These are phyloP conservation scores for Centropyge bicolor DNA, from an alignment of 2,797 vertebrate genomes.

Conservation along the genomic window DNA sequence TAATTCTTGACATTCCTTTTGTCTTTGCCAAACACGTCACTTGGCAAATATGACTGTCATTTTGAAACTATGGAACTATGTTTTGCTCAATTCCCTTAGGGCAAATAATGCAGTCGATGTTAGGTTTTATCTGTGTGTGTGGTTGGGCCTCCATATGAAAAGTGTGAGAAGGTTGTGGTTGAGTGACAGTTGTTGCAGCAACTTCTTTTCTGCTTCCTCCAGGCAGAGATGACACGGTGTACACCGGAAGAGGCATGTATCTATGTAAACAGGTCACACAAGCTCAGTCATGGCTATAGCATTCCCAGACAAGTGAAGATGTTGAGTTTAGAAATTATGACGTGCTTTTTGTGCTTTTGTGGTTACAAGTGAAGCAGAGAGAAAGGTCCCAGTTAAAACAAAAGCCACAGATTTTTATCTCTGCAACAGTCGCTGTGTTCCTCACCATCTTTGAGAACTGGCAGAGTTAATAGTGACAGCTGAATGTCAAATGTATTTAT, in stretches of 20 bases:
- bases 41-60: conserved; percentile 23
- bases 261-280: conserved; percentile 23
- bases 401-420: conserved; percentile 7
- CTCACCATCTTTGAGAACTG: background rate
- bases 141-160: conserved; percentile 6
- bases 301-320: conserved; percentile 24
- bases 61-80: conserved; percentile 18
- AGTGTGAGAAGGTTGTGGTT: conserved; percentile 32
- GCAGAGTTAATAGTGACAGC: background rate
- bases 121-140: background rate
- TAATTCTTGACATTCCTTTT: conserved; percentile 57
- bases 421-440: background rate
- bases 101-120: conserved; percentile 3
- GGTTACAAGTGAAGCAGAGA: background rate
- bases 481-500: background rate
- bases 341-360: conserved; percentile 3
- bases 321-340: background rate
- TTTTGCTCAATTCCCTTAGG: conserved; percentile 5
- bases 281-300: background rate
- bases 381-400: background rate
- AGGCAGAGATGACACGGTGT: conserved; percentile 17
- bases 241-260: conserved; percentile 34
- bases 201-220: conserved; percentile 42
- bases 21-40: background rate
- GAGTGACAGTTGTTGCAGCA: conserved; percentile 40